A percentile compares a stretch with the other conserved stretches of the same genome.
Conservation (phyloP, 1,140 invertebrate species). For the Listronotus oregonensis region DNA sequence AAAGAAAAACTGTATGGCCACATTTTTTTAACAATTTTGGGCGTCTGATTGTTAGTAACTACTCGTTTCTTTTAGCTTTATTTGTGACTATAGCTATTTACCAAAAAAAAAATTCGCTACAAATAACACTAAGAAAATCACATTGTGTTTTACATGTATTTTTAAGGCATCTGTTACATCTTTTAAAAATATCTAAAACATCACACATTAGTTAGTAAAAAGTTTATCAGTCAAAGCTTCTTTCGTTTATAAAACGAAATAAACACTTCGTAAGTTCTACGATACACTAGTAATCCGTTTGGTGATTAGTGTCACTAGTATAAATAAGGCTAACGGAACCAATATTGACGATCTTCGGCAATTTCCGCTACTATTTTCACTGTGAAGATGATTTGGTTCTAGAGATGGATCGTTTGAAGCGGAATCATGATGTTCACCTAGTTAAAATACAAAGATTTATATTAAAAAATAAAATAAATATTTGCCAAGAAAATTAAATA, state of each 20-base stretch:
- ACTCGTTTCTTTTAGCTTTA: too few species aligned
- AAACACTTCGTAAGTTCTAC: conserved; percentile 30
- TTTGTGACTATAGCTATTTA: too few species aligned
- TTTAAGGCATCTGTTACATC: neutral
- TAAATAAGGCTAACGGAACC: conserved; percentile 7
- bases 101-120: too few species aligned
- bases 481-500: too few species aligned
- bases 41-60: too few species aligned
- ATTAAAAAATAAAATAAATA: too few species aligned
- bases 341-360: conserved; percentile 7
- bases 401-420: conserved; percentile 22
- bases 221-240: conserved; percentile 41
- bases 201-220: conserved; percentile 13
- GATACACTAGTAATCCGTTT: conserved; percentile 28
- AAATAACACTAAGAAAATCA: neutral
- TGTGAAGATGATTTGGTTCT: conserved; percentile 21
- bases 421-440: conserved; percentile 36
- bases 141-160: neutral
- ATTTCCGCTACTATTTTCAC: conserved; percentile 10
- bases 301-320: conserved; percentile 27
- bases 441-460: neutral
- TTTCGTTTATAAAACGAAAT: conserved; percentile 47
- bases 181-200: conserved; percentile 17
- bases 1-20: too few species aligned
- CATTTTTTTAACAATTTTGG: too few species aligned